A percentile compares a stretch with the other conserved stretches of the same genome.
phyloP scores from a whole-genome alignment of 2,888 invertebrate species.

The Norana najaformis region DNA sequence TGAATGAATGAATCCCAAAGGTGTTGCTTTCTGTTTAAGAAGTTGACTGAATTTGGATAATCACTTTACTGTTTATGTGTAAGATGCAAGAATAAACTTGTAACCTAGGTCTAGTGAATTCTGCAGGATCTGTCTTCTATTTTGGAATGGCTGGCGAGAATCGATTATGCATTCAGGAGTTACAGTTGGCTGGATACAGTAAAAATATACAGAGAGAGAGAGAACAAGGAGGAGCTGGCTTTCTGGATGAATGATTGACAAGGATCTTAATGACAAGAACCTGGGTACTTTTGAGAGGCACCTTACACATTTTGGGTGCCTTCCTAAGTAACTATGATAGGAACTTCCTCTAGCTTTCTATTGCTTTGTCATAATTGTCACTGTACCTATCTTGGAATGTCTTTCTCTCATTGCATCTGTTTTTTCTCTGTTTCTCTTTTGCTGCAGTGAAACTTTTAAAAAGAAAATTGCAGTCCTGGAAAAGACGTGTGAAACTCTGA shows the following conservation, averaged over 20 bases:
- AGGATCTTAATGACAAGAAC: too few species aligned
- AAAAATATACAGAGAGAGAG: too few species aligned
- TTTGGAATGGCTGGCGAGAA: too few species aligned
- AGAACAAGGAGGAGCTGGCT: too few species aligned
- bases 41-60: not conserved
- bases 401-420: not conserved
- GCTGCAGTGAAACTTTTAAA: constrained; percentile 1
- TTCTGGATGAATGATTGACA: too few species aligned
- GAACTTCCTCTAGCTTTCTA: not conserved
- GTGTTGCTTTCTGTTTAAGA: not conserved
- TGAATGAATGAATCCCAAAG: not conserved
- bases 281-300: too few species aligned
- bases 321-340: not conserved
- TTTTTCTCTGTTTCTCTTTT: not conserved
- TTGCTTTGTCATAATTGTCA: not conserved
- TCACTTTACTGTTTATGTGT: not conserved
- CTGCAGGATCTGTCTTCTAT: too few species aligned
- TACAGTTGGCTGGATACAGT: too few species aligned
- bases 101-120: too few species aligned
- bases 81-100: not conserved
- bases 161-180: too few species aligned
- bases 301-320: too few species aligned
- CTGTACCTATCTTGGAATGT: too few species aligned
- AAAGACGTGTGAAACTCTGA: not conserved
- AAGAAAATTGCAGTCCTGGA: not conserved